phyloP scores from a whole-genome alignment of 1,140 invertebrate genomes.

The Drosophila pruinosa region DNA sequence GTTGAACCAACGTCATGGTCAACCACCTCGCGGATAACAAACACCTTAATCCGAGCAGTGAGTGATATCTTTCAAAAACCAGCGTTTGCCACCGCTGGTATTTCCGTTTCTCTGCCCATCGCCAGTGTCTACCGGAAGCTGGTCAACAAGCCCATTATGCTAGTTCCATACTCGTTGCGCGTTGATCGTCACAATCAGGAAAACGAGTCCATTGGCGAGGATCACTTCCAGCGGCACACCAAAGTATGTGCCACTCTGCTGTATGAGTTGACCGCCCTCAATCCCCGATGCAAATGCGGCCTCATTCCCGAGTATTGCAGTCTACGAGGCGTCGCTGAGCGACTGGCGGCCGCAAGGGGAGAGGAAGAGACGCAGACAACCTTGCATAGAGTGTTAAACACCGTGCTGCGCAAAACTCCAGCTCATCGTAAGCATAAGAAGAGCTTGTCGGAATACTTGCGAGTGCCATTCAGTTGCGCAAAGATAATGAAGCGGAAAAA shows the following conservation, averaged over 20 bases:
- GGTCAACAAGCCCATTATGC: constrained; percentile 25
- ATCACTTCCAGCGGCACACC: neutral
- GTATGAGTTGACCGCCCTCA: constrained; percentile 9
- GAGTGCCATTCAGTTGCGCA: neutral
- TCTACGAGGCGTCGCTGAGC: constrained; percentile 9
- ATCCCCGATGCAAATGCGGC: constrained; percentile 29
- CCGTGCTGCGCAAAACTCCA: too few relatives aligned
- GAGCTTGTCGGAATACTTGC: neutral
- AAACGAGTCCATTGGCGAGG: constrained; percentile 31
- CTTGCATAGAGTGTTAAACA: too few relatives aligned
- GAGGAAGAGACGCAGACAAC: too few relatives aligned
- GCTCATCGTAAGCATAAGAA: neutral
- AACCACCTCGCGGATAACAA: neutral
- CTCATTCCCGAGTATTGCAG: constrained; percentile 28
- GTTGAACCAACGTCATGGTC: constrained; percentile 13
- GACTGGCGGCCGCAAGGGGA: neutral
- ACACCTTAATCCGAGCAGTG: neutral
- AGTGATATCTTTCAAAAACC: neutral
- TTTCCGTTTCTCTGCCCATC: constrained; percentile 34
- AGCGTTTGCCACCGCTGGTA: neutral
- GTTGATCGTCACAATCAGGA: constrained; percentile 5
- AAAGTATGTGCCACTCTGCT: constrained; percentile 28
- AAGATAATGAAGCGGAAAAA: neutral
- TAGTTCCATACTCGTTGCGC: constrained; percentile 27
- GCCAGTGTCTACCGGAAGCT: constrained; percentile 21